Evolutionary conservation across 2,113 vertebrate genomes (phyloP).

Genomic region (Suncus etruscus): DNA sequence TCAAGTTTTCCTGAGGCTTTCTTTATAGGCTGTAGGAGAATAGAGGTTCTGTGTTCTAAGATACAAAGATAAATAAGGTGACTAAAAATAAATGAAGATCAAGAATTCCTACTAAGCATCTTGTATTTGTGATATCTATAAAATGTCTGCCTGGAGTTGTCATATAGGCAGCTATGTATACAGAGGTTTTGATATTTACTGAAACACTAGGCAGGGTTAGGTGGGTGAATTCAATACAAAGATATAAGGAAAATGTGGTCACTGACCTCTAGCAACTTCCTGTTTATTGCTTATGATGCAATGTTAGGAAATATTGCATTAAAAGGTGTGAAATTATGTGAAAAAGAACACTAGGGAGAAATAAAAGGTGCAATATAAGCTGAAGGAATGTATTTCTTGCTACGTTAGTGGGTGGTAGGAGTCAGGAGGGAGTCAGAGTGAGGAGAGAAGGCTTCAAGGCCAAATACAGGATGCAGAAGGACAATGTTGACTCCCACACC

Average conservation of each 20-base stretch:
- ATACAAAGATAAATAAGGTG: not conserved
- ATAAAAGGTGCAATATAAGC: too few relatives aligned
- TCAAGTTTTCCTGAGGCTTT: not conserved
- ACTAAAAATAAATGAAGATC: not conserved
- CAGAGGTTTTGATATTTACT: not conserved
- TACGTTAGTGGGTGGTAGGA: too few relatives aligned
- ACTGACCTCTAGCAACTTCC: not conserved
- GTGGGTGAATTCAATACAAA: not conserved
- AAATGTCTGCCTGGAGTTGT: not conserved
- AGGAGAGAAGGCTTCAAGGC: not conserved
- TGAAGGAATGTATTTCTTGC: too few relatives aligned
- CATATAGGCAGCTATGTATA: not conserved
- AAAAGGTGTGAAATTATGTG: not conserved
- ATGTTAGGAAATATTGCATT: not conserved
- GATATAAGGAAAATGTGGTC: not conserved
- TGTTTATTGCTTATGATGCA: not conserved
- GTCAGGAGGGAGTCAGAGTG: not conserved
- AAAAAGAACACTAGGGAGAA: not conserved
- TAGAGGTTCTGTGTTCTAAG: not conserved
- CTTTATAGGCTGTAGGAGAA: not conserved
- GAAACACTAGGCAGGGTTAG: not conserved
- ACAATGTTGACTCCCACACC: rapidly evolving
- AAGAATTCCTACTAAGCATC: not conserved
- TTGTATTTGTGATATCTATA: not conserved
- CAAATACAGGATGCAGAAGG: not conserved